phyloP scores from a whole-genome alignment of 2,113 vertebrate species.

The Oryzias javanicus region DNA sequence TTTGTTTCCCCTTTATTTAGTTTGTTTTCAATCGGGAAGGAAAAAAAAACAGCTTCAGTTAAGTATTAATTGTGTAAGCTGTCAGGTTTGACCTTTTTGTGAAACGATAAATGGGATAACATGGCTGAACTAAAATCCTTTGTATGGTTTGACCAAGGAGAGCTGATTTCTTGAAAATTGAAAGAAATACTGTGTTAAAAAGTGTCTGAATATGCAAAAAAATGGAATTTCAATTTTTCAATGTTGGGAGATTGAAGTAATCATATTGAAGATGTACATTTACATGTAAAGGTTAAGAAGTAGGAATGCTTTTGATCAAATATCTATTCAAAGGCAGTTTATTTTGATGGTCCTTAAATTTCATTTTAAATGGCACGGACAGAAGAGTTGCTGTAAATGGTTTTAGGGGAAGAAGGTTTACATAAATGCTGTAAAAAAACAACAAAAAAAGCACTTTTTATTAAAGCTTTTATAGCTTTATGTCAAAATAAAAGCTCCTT shows the following conservation, averaged over 20 bases:
- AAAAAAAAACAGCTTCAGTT: no score
- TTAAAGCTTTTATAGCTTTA: constrained; percentile 7
- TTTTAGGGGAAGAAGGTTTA: not conserved
- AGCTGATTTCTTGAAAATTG: not conserved
- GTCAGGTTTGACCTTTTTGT: no score
- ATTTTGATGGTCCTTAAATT: no score
- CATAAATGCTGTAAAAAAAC: constrained; percentile 38
- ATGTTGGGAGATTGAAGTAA: not conserved
- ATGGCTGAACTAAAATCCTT: no score
- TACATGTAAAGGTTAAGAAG: not conserved
- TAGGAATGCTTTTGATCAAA: not conserved
- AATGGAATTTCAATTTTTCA: not conserved
- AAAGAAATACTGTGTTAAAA: not conserved
- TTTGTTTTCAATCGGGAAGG: no score
- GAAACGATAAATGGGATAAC: no score
- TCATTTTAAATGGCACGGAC: not conserved
- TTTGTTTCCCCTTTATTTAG: not conserved
- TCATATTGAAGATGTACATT: not conserved
- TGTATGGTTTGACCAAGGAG: no score
- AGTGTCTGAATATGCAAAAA: not conserved
- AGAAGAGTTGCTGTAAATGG: not conserved
- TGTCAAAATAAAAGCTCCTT: not conserved
- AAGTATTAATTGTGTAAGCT: no score
- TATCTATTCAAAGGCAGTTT: no score
- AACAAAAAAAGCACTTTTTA: constrained; percentile 7